These are phyloP conservation scores for Columba livia DNA, from an alignment of 2,113 vertebrate species.

Conservation along the genomic window DNA sequence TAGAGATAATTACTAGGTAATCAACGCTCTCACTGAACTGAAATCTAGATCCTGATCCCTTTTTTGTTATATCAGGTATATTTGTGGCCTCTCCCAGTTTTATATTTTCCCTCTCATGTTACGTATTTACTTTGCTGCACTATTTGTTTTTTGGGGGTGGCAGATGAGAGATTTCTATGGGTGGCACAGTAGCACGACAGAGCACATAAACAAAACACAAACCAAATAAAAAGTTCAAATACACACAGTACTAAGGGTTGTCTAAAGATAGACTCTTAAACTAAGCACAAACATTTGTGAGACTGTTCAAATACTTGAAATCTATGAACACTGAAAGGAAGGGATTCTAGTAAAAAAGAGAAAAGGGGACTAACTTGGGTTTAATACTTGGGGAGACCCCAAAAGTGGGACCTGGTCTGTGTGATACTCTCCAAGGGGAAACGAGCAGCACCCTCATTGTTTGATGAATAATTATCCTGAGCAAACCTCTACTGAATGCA, in stretches of 20 bases:
- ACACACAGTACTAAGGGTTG: background rate
- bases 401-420: background rate
- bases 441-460: background rate
- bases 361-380: background rate
- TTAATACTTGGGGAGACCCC: background rate
- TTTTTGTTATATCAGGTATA: background rate
- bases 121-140: background rate
- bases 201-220: background rate
- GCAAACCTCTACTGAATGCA: background rate
- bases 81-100: background rate
- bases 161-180: background rate
- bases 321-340: background rate
- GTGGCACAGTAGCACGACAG: background rate
- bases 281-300: background rate
- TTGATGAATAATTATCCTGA: background rate
- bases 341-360: background rate
- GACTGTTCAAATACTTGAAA: background rate
- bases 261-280: background rate
- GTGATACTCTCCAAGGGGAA: background rate
- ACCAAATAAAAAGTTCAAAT: background rate
- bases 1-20: background rate
- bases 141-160: background rate
- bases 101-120: background rate
- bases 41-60: background rate
- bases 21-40: rapidly evolving